Evolutionary conservation across 2,113 vertebrate genomes (phyloP), one percentile per base, ranked within the genome.

Genomic region (Formicarius rufipectus): DNA sequence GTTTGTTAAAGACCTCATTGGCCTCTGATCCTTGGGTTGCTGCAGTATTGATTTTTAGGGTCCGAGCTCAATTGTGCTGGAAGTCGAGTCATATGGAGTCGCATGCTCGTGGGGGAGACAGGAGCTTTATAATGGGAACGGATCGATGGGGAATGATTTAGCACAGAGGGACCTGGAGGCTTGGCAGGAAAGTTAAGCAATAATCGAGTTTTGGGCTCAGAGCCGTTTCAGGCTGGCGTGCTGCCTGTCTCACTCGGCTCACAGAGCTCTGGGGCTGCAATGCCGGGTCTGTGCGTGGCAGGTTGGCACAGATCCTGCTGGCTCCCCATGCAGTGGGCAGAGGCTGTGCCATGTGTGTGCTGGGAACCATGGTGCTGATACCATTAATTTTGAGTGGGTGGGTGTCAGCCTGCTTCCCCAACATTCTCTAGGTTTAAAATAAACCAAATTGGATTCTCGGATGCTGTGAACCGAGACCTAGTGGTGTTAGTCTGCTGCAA

Each of bases 1-100:
- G 97, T 98, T 99, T 98, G 98, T 99, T 98, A 98, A 98, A 98
- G 98, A 98, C 98, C 99, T 98, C 96, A 98, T 98, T 98, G 98
- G 99, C 98, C 99, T 98, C 94, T 98, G 98, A 98, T 98, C 98
- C 97, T 85, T 96, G 98, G 98, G 98, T 98, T 98, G 97, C 97
- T 93, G 97, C 59, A 90, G 95, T 98, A 98, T 99, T 98, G 98
- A 98, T 99, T 99, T 97, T 94, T 83, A 92, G 75, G 97, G 97
- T 91, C 95, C 55, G 69, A 78, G 93, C 98, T 98, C 98, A 98
- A 98, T 99, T 98, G 98, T 97, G 97, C 98, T 98, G 98, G 98
- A 97, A 91, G 97, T 97, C 80, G 97, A 98, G 95, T 92, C 27
- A 89, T 93, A 97, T 93, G 94, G 98, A 98, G 98, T 95, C 93